Conservation (phyloP, 2,113 vertebrate genomes). For the Thryonomys swinderianus region DNA sequence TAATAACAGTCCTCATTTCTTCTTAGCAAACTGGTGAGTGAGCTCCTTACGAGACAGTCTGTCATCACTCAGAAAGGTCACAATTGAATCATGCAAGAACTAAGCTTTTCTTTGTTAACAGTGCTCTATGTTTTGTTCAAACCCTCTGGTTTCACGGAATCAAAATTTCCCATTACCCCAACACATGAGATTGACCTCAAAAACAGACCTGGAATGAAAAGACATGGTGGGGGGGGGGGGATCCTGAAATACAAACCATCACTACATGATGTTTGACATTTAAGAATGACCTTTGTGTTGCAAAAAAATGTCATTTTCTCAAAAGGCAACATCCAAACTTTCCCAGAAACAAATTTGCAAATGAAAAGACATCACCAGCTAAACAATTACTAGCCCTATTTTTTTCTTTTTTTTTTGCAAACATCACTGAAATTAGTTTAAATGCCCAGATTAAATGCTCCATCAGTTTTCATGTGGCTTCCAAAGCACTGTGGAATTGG, state of each 20-base stretch:
- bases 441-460: constrained; percentile 59
- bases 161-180: constrained; percentile 56
- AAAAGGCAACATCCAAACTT: constrained; percentile 71
- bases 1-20: constrained; percentile 61
- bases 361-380: constrained; percentile 48
- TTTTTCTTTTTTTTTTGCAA: neutral
- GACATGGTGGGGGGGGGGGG: too few species aligned
- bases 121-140: constrained; percentile 59
- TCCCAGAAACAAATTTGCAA: constrained; percentile 77
- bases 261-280: constrained; percentile 74
- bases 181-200: constrained; percentile 48
- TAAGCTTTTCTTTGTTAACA: constrained; percentile 54
- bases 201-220: constrained; percentile 57
- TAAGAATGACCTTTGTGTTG: constrained; percentile 69
- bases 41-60: constrained; percentile 49
- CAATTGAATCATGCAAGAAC: constrained; percentile 27
- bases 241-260: constrained; percentile 18
- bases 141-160: constrained; percentile 42
- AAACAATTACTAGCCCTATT: constrained; percentile 53
- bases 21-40: constrained; percentile 53
- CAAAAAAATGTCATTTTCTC: constrained; percentile 65
- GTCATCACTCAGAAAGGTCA: constrained; percentile 67
- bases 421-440: constrained; percentile 58
- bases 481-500: constrained; percentile 57
- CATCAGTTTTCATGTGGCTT: constrained; percentile 71